Evolutionary conservation across 2,113 vertebrate genomes (phyloP), one percentile per base, ranked within the genome.

Genomic region (Solea solea): DNA sequence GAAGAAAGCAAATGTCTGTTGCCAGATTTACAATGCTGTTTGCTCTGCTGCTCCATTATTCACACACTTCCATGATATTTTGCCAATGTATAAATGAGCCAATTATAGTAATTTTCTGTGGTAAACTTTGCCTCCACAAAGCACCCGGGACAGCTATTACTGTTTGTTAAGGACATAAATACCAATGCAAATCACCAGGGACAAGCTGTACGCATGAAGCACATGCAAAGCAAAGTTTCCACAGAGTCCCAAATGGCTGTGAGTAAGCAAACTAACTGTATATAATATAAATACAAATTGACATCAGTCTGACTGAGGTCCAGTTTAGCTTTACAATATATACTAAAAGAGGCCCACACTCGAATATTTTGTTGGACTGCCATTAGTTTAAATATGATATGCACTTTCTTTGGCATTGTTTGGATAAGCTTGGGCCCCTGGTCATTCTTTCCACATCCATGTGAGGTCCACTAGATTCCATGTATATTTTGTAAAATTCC

Each of bases 91-190:
- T 80, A 91, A 89, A 92, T 91, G 82, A 89, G 66, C 86, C 85
- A 92, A 91, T 91, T 93, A 91, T 69, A 85, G 78, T 71, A 68
- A 86, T 88, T 90, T 84, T 89, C 78, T 74, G 78, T 90, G 86
- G 91, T 87, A 90, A 90, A 89, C 85, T 87, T 81, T 74, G 81
- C 50, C 81, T 84, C 53, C 86, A 84, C 75, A 72, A 83, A 86
- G 83, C 89, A 89, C 84, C 85, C 89, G 91, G 82, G 85, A 88
- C 78, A 69, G 69, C 70, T 78, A 83, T 82, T 73, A 83, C 62
- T 77, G 66, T 86, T 82, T 72, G 70, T 78, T 86, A 71, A 84
- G 78, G 69, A 76, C 73, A 75, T 82, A 86, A 82, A 89, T 88
- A 84, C 76, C 76, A 88, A 89, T 86, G 81, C 66, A 80, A 85